Evolutionary conservation across 1,140 invertebrate genomes (phyloP).

Genomic region (Drosophila albomicans): DNA sequence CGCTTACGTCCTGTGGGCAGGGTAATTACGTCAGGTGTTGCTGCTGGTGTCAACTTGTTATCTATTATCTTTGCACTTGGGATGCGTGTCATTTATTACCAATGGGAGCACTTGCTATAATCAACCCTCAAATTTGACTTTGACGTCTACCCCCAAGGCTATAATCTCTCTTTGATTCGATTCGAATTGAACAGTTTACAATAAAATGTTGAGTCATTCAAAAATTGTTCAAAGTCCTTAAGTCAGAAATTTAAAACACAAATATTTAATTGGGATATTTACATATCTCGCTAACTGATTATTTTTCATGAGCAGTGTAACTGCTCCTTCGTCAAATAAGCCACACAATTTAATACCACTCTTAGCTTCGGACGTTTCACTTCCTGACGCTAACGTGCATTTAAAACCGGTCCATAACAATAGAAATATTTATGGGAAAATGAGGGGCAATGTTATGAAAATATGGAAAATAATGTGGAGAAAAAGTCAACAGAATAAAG

Average conservation of each 20-base stretch:
- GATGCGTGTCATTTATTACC: slow-evolving; percentile 48
- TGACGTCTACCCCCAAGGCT: background rate
- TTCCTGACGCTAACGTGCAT: no score
- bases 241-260: no score
- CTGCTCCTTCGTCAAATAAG: no score
- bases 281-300: no score
- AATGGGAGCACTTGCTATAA: slow-evolving; percentile 11
- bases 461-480: slow-evolving; percentile 66
- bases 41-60: slow-evolving; percentile 57
- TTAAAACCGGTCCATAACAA: no score
- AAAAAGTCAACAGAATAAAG: slow-evolving; percentile 40
- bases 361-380: no score
- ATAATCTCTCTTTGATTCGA: background rate
- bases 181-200: no score
- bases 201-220: no score
- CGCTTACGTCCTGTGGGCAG: slow-evolving; percentile 5
- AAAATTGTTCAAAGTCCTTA: no score
- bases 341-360: no score
- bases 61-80: slow-evolving; percentile 69
- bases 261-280: no score
- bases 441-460: slow-evolving; percentile 42
- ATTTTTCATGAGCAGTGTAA: no score
- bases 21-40: slow-evolving; percentile 65
- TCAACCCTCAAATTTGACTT: slow-evolving; percentile 22
- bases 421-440: background rate